These are phyloP conservation scores for Drosophila paracracens DNA, from an alignment of 2,888 invertebrate species.

Conservation along the genomic window DNA sequence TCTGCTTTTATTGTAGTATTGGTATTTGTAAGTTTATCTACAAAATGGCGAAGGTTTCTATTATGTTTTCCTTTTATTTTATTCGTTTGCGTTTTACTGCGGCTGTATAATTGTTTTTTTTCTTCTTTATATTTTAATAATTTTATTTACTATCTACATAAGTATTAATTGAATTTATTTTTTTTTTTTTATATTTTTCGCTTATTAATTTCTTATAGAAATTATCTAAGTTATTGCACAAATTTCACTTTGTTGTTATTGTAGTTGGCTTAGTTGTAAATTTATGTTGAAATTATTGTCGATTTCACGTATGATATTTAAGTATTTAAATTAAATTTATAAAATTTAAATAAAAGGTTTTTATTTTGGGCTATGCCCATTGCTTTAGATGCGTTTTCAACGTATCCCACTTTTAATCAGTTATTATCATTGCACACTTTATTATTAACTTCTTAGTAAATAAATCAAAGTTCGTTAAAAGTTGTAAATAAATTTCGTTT, in stretches of 20 bases:
- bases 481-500: constrained; percentile 11
- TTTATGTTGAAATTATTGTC: not conserved
- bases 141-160: constrained; percentile 44
- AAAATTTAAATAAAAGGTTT: constrained; percentile 57
- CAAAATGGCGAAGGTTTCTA: constrained; percentile 38
- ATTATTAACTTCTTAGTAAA: constrained; percentile 1
- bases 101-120: constrained; percentile 32
- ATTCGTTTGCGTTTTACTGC: not conserved
- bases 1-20: constrained; percentile 13
- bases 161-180: constrained; percentile 40
- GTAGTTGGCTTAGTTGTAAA: constrained; percentile 8
- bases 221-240: constrained; percentile 69
- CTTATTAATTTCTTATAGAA: constrained; percentile 69
- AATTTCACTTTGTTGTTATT: constrained; percentile 39
- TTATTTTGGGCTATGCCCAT: constrained; percentile 71
- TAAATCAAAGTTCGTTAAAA: constrained; percentile 14
- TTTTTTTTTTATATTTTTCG: constrained; percentile 17
- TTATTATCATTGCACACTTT: constrained; percentile 35
- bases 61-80: constrained; percentile 5
- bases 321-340: constrained; percentile 49
- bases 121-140: constrained; percentile 15
- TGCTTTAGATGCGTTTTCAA: constrained; percentile 33
- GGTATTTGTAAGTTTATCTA: constrained; percentile 36
- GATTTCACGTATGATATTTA: constrained; percentile 3
- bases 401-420: constrained; percentile 45